Evolutionary conservation across 2,113 vertebrate species (phyloP).

Genomic region (Pteronura brasiliensis): DNA sequence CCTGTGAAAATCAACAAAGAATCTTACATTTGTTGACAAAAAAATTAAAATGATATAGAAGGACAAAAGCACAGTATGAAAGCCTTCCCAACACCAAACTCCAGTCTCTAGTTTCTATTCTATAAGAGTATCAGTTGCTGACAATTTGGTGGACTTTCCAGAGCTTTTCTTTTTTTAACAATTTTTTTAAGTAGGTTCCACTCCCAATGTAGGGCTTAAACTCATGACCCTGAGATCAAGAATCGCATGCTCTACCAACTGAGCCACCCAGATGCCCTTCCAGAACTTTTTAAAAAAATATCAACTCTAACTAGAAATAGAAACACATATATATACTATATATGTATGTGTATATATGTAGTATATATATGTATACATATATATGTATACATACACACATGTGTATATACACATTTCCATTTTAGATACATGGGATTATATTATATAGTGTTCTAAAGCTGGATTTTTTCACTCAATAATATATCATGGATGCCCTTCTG

Average conservation of each 20-base stretch:
- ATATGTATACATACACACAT: neutral
- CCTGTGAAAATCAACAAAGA: slow-evolving; percentile 5
- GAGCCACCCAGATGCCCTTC: neutral
- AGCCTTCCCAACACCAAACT: neutral
- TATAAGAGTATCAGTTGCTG: neutral
- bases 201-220: neutral
- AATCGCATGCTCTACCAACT: neutral
- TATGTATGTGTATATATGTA: too few species aligned
- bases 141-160: neutral
- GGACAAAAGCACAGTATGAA: neutral
- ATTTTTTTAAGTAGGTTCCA: neutral
- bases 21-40: neutral
- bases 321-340: neutral
- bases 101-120: neutral
- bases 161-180: neutral
- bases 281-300: neutral
- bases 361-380: too few species aligned
- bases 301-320: neutral
- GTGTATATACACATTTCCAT: neutral
- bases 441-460: neutral
- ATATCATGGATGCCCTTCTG: neutral
- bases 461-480: neutral
- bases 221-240: neutral
- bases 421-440: neutral
- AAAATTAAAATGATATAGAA: neutral